Evolutionary conservation across 2,888 invertebrate genomes (phyloP), one percentile per base, ranked within the genome.

Genomic region (Ariolimax columbianus): DNA sequence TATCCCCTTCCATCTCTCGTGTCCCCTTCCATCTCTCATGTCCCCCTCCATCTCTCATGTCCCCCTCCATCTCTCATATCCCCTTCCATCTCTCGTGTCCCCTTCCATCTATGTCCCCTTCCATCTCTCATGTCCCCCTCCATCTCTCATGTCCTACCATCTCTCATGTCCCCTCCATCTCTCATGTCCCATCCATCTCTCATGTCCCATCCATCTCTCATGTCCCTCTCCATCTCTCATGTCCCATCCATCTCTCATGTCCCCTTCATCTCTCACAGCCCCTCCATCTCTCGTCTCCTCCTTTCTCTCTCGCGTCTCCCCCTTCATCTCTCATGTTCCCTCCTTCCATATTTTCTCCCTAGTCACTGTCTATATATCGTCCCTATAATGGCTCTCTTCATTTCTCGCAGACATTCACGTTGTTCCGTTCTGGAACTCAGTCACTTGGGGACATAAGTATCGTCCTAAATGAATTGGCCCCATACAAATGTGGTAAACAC

Each of bases 291-390:
- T 19, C 14, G n/a, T 33, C 51, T 70, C 36, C n/a, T 26, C 4
- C 47, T 47, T 30, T 30, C 30, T 47, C 30, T n/a, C 40, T 59
- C n/a, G 2, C 72, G 38, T 36, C 30, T 43, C 23, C 55, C 40
- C 30, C 40, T 73, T 30, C 72, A 26, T 33, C 63, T 30, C 38
- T 66, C 47, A 30, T 33, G 66, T 26, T 33, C 36, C 43, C 59
- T 30, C 30, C 68, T 40, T 51, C 40, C 63, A 26, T 55, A 59
- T 75, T 36, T 55, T 38, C n/a, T 51, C 72, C 68, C 33, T 40
- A 68, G 38, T 68, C 80, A 40, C 47, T 80, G 68, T 80, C n/a
- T 40, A 68, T 68, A 17, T 68, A 68, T 81, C 72, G 47, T 51
- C n/a, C 47, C 51, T 81, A 70, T 72, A 11, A 72, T 72, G 47